phyloP scores from a whole-genome alignment of 2,888 invertebrate genomes.

The Drosophila gaucha region DNA sequence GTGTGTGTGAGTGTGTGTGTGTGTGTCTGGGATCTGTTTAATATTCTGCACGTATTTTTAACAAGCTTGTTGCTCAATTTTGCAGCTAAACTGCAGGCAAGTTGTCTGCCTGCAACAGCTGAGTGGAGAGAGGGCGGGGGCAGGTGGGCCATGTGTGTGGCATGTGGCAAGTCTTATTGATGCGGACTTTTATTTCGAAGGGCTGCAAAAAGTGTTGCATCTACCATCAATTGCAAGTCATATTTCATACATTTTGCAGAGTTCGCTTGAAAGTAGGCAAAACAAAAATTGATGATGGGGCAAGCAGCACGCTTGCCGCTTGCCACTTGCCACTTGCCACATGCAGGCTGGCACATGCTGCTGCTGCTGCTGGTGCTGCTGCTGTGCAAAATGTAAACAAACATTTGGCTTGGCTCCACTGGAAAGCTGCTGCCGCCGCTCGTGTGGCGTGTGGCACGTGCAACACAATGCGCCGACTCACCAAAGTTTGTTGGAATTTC shows the following conservation, averaged over 20 bases:
- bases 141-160: neutral
- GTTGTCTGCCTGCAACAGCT: too few species aligned
- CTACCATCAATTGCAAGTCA: slow-evolving; percentile 29
- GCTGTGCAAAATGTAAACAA: slow-evolving; percentile 61
- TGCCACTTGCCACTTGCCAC: neutral
- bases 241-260: slow-evolving; percentile 43
- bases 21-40: slow-evolving; percentile 37
- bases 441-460: slow-evolving; percentile 61
- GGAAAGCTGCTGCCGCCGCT: slow-evolving; percentile 51
- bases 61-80: slow-evolving; percentile 65
- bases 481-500: slow-evolving; percentile 49
- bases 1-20: slow-evolving; percentile 9
- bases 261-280: slow-evolving; percentile 62
- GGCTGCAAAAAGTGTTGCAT: neutral
- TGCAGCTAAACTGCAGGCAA: slow-evolving; percentile 48
- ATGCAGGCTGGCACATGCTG: slow-evolving; percentile 3
- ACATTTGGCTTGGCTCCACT: slow-evolving; percentile 53
- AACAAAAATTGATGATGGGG: slow-evolving; percentile 45
- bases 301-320: neutral
- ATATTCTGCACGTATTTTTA: slow-evolving; percentile 53
- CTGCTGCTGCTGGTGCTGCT: slow-evolving; percentile 5
- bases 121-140: too few species aligned
- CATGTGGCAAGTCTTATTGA: slow-evolving; percentile 22
- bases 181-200: slow-evolving; percentile 34
- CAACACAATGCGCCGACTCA: slow-evolving; percentile 68